Conservation (phyloP, 2,888 invertebrate species). For the Eristalinus sepulchralis region DNA sequence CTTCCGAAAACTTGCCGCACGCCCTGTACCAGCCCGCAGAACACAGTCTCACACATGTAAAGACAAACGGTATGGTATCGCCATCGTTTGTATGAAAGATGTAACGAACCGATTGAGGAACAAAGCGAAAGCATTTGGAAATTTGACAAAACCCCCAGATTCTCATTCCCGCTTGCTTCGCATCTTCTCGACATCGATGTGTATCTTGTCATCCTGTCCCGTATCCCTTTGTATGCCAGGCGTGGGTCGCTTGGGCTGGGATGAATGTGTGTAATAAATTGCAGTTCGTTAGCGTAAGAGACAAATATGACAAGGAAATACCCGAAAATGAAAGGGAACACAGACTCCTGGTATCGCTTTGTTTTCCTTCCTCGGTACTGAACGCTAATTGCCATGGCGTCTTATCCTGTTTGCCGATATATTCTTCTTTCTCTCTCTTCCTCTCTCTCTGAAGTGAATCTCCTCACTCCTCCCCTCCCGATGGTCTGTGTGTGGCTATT, state of each 20-base stretch:
- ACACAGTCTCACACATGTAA: neutral
- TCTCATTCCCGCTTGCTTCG: neutral
- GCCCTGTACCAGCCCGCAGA: neutral
- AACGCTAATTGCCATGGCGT: conserved; percentile 29
- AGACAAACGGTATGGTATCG: conserved; percentile 13
- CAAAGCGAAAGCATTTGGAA: conserved; percentile 39
- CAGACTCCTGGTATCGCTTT: conserved; percentile 9
- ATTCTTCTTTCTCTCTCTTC: neutral
- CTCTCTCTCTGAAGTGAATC: neutral
- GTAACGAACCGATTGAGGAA: conserved; percentile 56
- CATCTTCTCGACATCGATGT: neutral
- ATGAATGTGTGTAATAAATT: conserved; percentile 46
- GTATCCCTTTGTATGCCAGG: neutral
- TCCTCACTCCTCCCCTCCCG: too few relatives aligned
- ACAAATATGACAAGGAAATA: conserved; percentile 41
- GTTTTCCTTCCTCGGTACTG: conserved; percentile 20
- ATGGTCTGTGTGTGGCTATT: neutral
- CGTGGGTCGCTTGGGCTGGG: neutral
- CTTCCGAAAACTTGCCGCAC: conserved; percentile 6
- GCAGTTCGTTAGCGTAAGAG: conserved; percentile 59
- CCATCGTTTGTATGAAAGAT: conserved; percentile 33
- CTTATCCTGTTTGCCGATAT: conserved; percentile 27
- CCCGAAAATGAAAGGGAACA: conserved; percentile 10
- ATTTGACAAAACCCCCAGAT: conserved; percentile 30
- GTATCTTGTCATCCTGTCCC: neutral